A percentile compares a stretch with the other conserved stretches of the same genome.
Conservation (phyloP, 2,113 vertebrate species). For the Lonchura striata region DNA sequence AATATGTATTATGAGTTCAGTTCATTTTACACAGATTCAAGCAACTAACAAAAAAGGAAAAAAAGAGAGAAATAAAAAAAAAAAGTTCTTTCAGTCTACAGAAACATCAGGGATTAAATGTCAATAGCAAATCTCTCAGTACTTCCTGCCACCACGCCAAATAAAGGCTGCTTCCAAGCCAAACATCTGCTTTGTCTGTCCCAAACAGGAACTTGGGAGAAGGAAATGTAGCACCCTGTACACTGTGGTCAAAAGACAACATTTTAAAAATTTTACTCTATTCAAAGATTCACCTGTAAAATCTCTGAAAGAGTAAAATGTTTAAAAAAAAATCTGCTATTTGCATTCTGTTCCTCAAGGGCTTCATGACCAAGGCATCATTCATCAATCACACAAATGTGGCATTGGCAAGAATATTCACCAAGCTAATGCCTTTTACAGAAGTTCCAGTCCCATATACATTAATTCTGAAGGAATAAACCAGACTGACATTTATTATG, state of each 20-base stretch:
- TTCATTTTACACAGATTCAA: constrained; percentile 50
- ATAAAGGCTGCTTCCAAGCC: constrained; percentile 53
- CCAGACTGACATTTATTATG: constrained; percentile 49
- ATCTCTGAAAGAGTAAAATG: not conserved
- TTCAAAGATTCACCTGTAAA: constrained; percentile 10
- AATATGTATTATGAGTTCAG: not conserved
- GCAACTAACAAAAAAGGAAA: not conserved
- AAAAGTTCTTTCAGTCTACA: constrained; percentile 3
- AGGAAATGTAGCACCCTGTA: constrained; percentile 42
- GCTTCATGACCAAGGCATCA: not conserved
- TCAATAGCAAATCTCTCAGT: constrained; percentile 61
- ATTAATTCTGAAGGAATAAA: constrained; percentile 39
- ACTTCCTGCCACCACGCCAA: constrained; percentile 58
- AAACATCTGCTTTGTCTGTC: constrained; percentile 68
- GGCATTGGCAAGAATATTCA: constrained; percentile 24
- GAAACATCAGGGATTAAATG: constrained; percentile 67
- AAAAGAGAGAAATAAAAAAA: not conserved
- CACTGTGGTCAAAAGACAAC: constrained; percentile 24
- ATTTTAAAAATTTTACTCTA: constrained; percentile 3
- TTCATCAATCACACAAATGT: constrained; percentile 41
- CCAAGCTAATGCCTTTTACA: constrained; percentile 51
- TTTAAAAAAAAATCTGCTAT: not conserved
- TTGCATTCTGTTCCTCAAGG: constrained; percentile 16
- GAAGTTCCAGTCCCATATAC: constrained; percentile 17
- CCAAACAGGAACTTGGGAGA: constrained; percentile 61